Percentiles rank a stretch among this genome's conserved stretches.
Evolutionary conservation across 2,113 vertebrate species (phyloP).

Genomic region (Ellobius talpinus): DNA sequence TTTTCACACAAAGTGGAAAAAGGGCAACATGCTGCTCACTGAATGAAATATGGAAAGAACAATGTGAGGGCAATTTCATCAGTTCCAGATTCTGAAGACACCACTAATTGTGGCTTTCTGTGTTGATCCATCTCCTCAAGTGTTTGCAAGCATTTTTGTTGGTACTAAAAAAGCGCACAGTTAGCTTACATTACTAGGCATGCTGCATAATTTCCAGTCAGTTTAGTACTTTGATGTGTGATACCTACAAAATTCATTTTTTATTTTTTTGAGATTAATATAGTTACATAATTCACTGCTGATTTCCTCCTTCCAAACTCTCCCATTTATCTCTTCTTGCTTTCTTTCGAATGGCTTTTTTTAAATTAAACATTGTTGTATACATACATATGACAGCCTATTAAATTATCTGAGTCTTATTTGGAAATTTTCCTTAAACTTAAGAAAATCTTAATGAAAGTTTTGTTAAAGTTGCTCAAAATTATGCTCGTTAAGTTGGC

Average conservation of each 20-base stretch:
- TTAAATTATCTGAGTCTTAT: background rate
- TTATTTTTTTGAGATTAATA: background rate
- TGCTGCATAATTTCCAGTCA: background rate
- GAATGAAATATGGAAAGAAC: constrained; percentile 76
- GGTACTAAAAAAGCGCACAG: constrained; percentile 3
- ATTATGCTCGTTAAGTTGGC: background rate
- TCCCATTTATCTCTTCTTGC: too few relatives aligned
- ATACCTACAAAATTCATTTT: background rate
- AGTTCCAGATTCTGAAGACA: constrained; percentile 25
- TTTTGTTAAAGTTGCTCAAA: background rate
- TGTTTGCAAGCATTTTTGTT: constrained; percentile 55
- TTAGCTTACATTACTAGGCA: constrained; percentile 7
- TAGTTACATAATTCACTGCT: background rate
- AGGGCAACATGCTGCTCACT: constrained; percentile 8
- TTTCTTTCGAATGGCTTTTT: background rate
- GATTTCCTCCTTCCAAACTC: too few relatives aligned
- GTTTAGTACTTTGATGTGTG: background rate
- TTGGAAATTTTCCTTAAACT: background rate
- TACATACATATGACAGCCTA: background rate
- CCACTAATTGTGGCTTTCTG: constrained; percentile 69
- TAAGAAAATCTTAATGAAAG: background rate
- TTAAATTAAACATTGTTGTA: background rate
- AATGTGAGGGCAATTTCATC: constrained; percentile 37
- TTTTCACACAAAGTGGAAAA: constrained; percentile 74
- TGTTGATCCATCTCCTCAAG: constrained; percentile 33